Evolutionary conservation across 2,113 vertebrate genomes (phyloP), one percentile per base, ranked within the genome.

Genomic region (Ibidorhyncha struthersii): DNA sequence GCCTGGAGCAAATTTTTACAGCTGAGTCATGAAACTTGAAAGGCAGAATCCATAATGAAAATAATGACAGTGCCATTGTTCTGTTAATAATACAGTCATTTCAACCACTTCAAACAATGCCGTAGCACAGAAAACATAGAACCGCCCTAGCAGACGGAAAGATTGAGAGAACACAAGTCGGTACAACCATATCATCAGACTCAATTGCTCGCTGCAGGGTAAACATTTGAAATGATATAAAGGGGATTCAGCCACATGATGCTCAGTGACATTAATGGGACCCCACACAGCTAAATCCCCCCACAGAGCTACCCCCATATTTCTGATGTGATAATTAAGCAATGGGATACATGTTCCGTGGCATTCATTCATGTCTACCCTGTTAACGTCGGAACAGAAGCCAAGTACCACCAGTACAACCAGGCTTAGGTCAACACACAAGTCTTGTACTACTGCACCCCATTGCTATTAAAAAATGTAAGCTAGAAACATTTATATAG

Each of bases 321-420:
- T 90, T 93, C 79, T 87, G 66, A 86, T 82, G 41, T 4, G 55
- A 61, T 45, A 87, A 96, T 94, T 76, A 90, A 96, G 78, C 93
- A 73, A 81, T 26, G 14, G 73, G 80, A 45, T 53, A 50, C 0
- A 0, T n/a, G 70, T 12, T 78, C n/a, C 32, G 52, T 84, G 81
- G 63, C 49, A 66, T 81, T 77, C 21, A 10, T 56, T 89, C 43
- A 50, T 65, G 20, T 55, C 40, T 62, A 30, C 27, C 14, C 25
- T 18, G 23, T 69, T 76, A 71, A 49, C 10, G 52, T 85, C 66
- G 72, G 59, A 52, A 41, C 20, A 89, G 52, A 91, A 45, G 56
- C 73, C 76, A 92, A 36, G 38, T 34, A 47, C 76, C 91, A 43
- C 61, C 76, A 91, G 79, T 21, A 88, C 26, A 86, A 34, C 29